Evolutionary conservation across 2,797 vertebrate species (phyloP).

Genomic region (Coluber constrictor): DNA sequence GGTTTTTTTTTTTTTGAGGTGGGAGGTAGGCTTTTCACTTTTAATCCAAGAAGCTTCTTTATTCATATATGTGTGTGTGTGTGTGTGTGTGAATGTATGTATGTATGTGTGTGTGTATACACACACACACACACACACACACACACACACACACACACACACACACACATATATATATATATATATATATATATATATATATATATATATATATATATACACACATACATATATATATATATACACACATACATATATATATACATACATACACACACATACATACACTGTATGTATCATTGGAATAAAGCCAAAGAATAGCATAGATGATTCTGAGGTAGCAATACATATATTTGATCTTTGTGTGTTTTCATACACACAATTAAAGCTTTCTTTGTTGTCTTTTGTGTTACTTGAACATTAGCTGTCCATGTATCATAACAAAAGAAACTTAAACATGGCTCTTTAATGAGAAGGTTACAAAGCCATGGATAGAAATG

Average conservation of each 20-base stretch:
- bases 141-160: too few species aligned
- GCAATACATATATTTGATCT: not conserved
- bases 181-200: too few species aligned
- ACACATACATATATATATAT: too few species aligned
- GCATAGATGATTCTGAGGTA: not conserved
- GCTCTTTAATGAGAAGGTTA: not conserved
- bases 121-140: too few species aligned
- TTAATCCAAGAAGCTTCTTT: not conserved
- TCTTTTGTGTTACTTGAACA: not conserved
- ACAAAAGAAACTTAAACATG: not conserved
- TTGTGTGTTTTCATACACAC: not conserved
- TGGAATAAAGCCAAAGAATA: not conserved
- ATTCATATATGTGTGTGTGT: too few species aligned
- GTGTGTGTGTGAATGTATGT: too few species aligned
- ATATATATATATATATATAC: too few species aligned
- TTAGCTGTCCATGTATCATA: not conserved
- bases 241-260: too few species aligned
- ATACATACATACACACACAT: too few species aligned
- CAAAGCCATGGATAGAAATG: not conserved
- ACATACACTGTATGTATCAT: not conserved
- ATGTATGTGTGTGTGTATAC: too few species aligned
- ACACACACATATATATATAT: too few species aligned
- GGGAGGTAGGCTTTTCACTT: not conserved
- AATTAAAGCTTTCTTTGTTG: not conserved
- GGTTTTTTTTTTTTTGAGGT: not conserved